Percentiles rank a stretch among this genome's conserved stretches.
Evolutionary conservation across 2,113 vertebrate species (phyloP).

Genomic region (Phyllopteryx taeniolatus): DNA sequence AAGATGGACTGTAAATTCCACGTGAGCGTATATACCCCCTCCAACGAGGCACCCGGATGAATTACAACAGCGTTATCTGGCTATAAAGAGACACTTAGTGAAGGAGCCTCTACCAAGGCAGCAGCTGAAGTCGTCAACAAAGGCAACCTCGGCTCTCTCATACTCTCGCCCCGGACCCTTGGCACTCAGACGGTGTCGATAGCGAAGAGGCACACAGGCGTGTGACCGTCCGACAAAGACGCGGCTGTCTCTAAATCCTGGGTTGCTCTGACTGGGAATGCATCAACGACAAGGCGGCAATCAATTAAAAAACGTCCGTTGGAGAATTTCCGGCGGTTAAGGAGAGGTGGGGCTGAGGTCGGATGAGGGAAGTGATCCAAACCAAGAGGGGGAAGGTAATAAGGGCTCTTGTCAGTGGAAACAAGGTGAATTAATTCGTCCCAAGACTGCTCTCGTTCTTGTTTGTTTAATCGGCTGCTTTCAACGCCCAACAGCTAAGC

Average conservation of each 20-base stretch:
- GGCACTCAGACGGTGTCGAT: slow-evolving; percentile 56
- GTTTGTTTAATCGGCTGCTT: slow-evolving; percentile 38
- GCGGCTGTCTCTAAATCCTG: slow-evolving; percentile 26
- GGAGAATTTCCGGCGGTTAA: slow-evolving; percentile 35
- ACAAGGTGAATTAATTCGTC: slow-evolving; percentile 41
- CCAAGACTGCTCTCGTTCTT: slow-evolving; percentile 32
- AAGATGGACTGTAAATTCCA: slow-evolving; percentile 29
- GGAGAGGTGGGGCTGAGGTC: slow-evolving; percentile 1
- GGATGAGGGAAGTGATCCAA: slow-evolving; percentile 40
- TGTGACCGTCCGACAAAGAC: neutral
- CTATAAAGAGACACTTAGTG: slow-evolving; percentile 35
- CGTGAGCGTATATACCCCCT: slow-evolving; percentile 13
- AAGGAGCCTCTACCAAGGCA: slow-evolving; percentile 27
- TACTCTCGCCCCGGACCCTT: slow-evolving; percentile 37
- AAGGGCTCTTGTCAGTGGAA: slow-evolving; percentile 22
- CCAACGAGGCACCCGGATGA: slow-evolving; percentile 43
- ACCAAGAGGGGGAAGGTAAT: slow-evolving; percentile 16
- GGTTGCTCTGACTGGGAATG: slow-evolving; percentile 34
- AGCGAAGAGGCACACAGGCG: slow-evolving; percentile 8
- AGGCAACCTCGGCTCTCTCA: slow-evolving; percentile 37
- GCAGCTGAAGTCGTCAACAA: slow-evolving; percentile 55
- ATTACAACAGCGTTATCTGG: slow-evolving; percentile 49
- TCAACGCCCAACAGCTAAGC: slow-evolving; percentile 24
- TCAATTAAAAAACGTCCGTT: slow-evolving; percentile 52
- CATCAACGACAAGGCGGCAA: slow-evolving; percentile 41